phyloP scores from a whole-genome alignment of 2,888 invertebrate genomes.

The Torymus auratus region DNA sequence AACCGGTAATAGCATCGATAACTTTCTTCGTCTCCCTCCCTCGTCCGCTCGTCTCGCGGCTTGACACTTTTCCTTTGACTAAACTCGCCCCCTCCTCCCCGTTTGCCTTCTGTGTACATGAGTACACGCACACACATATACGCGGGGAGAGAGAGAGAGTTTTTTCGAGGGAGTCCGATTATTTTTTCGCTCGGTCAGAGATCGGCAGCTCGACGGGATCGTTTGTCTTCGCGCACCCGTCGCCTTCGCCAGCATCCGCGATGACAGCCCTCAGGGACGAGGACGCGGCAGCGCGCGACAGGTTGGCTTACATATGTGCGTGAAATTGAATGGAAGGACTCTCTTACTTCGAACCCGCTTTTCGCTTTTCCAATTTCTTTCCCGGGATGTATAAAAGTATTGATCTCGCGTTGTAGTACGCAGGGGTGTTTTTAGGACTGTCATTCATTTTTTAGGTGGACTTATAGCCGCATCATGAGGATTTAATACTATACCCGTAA shows the following conservation, averaged over 20 bases:
- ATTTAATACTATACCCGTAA: no score
- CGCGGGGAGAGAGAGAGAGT: not conserved
- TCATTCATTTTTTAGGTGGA: no score
- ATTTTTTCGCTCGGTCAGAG: constrained; percentile 12
- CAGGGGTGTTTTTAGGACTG: no score
- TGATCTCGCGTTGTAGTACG: no score
- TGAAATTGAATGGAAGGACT: not conserved
- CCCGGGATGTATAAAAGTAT: no score
- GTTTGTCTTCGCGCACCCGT: not conserved
- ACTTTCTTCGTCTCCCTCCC: constrained; percentile 56
- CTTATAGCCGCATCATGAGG: no score
- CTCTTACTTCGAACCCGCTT: not conserved
- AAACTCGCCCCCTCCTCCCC: not conserved
- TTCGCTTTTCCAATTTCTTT: no score
- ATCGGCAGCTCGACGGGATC: not conserved
- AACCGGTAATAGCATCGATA: constrained; percentile 60
- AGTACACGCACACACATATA: no score
- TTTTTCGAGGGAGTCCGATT: not conserved
- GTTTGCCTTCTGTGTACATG: no score
- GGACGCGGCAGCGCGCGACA: not conserved
- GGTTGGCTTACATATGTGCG: constrained; percentile 14
- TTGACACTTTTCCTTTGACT: constrained; percentile 54
- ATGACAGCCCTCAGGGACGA: constrained; percentile 1
- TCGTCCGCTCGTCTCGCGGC: constrained; percentile 45
- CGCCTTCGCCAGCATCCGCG: not conserved